Conservation (phyloP, 2,113 vertebrate species). For the Phyllopteryx taeniolatus region DNA sequence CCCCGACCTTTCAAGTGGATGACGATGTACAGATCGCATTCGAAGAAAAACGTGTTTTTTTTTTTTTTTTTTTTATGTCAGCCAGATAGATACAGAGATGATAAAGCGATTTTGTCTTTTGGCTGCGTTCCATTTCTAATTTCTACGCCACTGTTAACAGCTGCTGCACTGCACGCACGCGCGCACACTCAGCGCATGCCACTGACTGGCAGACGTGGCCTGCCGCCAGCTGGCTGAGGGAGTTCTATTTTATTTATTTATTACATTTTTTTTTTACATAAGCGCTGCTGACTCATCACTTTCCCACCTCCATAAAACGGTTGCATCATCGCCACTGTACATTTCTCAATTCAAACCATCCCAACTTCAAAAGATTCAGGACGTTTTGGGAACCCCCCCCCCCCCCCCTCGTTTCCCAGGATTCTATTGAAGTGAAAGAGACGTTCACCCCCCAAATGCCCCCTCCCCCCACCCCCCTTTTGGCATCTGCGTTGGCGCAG, state of each 20-base stretch:
- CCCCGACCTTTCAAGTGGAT: too few species aligned
- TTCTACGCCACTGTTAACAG: slow-evolving; percentile 44
- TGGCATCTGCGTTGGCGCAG: slow-evolving; percentile 56
- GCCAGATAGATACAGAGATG: too few species aligned
- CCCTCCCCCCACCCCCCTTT: too few species aligned
- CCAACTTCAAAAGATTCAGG: too few species aligned
- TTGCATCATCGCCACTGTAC: slow-evolving; percentile 7
- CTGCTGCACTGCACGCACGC: slow-evolving; percentile 37
- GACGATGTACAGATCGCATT: too few species aligned
- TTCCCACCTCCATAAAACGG: slow-evolving; percentile 12
- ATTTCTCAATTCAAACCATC: not conserved
- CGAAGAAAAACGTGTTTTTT: too few species aligned
- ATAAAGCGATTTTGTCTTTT: not conserved
- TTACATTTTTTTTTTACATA: not conserved
- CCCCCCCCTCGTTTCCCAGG: too few species aligned
- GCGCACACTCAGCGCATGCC: slow-evolving; percentile 52
- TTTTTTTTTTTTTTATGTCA: too few species aligned
- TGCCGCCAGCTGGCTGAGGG: slow-evolving; percentile 18
- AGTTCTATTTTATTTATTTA: not conserved
- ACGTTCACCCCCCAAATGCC: too few species aligned
- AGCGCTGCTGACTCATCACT: slow-evolving; percentile 2
- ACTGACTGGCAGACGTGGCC: slow-evolving; percentile 48
- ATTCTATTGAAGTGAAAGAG: too few species aligned
- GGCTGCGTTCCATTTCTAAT: slow-evolving; percentile 13
- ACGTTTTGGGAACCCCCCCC: too few species aligned